phyloP scores from a whole-genome alignment of 2,797 vertebrate genomes.

The Bradypodion ventrale region DNA sequence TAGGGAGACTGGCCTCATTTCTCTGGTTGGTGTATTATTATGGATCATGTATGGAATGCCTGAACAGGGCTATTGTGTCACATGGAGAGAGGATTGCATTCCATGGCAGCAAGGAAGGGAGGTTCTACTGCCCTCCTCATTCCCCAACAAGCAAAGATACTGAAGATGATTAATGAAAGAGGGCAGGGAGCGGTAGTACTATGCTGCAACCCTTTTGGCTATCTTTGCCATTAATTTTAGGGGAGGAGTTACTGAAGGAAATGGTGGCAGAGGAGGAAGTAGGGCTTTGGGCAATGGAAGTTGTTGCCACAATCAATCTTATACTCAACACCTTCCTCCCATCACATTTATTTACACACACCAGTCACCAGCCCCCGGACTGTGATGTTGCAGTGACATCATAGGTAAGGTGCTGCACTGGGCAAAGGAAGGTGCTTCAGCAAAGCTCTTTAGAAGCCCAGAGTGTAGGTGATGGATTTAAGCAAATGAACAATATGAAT shows the following conservation, averaged over 20 bases:
- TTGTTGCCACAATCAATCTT: not conserved
- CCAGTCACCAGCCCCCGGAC: not conserved
- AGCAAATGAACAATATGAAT: not conserved
- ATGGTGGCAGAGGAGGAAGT: not conserved
- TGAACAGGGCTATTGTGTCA: not conserved
- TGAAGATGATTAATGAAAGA: slow-evolving; percentile 4
- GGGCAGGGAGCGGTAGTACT: not conserved
- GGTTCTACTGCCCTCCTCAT: not conserved
- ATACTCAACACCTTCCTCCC: not conserved
- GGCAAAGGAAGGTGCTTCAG: not conserved
- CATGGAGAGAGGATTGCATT: not conserved
- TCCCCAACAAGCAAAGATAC: not conserved
- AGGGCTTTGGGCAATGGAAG: not conserved
- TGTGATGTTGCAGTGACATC: not conserved
- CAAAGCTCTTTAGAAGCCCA: not conserved
- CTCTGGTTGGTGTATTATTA: not conserved
- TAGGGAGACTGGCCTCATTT: not conserved
- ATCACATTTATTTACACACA: not conserved
- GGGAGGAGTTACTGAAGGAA: too few relatives aligned
- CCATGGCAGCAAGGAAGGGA: not conserved
- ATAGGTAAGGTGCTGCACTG: not conserved
- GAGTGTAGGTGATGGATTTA: not conserved
- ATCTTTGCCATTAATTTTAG: not conserved
- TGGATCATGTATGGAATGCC: not conserved
- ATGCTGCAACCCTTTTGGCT: not conserved